Evolutionary conservation across 1,140 invertebrate species (phyloP).

Genomic region (Latrodectus geometricus): DNA sequence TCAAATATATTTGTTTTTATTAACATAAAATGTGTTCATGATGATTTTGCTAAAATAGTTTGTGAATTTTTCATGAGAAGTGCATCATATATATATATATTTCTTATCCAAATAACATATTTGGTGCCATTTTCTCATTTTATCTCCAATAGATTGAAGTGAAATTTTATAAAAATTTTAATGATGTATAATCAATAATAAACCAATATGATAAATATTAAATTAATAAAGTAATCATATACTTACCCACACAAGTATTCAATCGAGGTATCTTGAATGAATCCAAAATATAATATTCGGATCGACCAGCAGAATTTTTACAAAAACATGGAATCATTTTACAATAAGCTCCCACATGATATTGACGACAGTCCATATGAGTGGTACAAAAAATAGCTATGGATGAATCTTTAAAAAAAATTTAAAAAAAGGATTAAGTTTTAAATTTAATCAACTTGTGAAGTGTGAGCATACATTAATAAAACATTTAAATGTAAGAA

Average conservation of each 20-base stretch:
- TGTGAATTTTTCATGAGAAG: too few relatives aligned
- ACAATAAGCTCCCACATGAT: constrained; percentile 41
- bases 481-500: too few relatives aligned
- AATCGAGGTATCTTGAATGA: constrained; percentile 18
- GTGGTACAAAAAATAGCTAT: constrained; percentile 26
- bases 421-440: neutral
- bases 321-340: constrained; percentile 49
- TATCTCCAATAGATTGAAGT: neutral
- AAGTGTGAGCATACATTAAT: too few relatives aligned
- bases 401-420: constrained; percentile 24
- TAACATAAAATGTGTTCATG: too few relatives aligned
- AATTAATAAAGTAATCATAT: too few relatives aligned
- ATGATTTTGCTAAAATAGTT: too few relatives aligned
- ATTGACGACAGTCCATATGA: constrained; percentile 33
- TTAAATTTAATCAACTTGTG: too few relatives aligned
- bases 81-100: too few relatives aligned
- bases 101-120: too few relatives aligned
- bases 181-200: neutral
- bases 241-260: constrained; percentile 48
- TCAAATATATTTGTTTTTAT: too few relatives aligned
- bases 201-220: neutral
- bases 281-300: constrained; percentile 20
- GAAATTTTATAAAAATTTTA: neutral
- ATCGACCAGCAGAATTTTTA: neutral
- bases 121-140: too few relatives aligned